Evolutionary conservation across 2,797 vertebrate genomes (phyloP), one percentile per base, ranked within the genome.

Genomic region (Pangasius djambal): DNA sequence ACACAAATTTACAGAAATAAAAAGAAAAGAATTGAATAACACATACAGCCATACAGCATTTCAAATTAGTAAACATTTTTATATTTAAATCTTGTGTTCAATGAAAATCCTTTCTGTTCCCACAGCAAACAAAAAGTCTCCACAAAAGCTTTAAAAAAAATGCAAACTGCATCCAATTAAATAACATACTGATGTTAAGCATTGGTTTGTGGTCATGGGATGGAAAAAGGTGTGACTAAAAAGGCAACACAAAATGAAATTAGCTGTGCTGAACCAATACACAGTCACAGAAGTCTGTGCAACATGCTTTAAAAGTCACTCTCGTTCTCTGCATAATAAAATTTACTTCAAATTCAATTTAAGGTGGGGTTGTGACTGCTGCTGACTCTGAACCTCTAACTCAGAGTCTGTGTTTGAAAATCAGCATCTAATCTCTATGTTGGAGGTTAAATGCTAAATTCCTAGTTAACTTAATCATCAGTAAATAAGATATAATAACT

Each of bases 331-430:
- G 87, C 86, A 90, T 94, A 95, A 96, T 92, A 88, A 85, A 94
- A 95, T 96, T 95, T 92, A 70, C 31, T 75, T 90, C 0, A 92
- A 95, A 96, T 96, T 94, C 0, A 95, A 96, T 96, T 96, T 92
- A 78, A 93, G 92, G 91, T 25, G 40, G 25, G 89, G 93, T 93
- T 92, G 93, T 91, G 93, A 93, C 92, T 92, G 91, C 90, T 95
- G 31, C 55, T 40, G 20, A 28, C 79, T 37, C 55, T 82, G 52
- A 83, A 61, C 34, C 50, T 79, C 44, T 69, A 18, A 84, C 72
- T 25, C 55, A 55, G 55, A 89, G 65, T 50, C 6, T 50, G 6
- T 31, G 48, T n/a, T 69, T 48, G 18, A 84, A 31, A 50, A 70
- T 16, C 6, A 81, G 15, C 6, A 28, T 50, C 16, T 25, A 67